Conservation (phyloP, 1,140 invertebrate species). For the Matsumurasca onukii region DNA sequence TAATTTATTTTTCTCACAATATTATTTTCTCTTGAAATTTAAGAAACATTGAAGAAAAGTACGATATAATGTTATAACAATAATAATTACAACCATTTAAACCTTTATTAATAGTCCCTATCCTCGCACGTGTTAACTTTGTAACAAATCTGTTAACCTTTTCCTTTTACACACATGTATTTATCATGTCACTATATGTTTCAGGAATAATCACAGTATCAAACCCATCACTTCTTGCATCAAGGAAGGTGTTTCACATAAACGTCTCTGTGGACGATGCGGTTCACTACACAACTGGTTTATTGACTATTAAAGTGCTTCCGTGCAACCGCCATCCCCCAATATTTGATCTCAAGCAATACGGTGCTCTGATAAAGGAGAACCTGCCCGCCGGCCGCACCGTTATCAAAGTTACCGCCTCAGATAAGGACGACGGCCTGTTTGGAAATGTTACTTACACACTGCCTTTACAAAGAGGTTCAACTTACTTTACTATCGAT, state of each 20-base stretch:
- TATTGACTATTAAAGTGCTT: background rate
- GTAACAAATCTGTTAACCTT: too few species aligned
- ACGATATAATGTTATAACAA: too few species aligned
- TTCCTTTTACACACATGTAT: too few species aligned
- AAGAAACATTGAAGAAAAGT: too few species aligned
- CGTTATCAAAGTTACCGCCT: background rate
- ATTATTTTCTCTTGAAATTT: too few species aligned
- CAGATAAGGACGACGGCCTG: background rate
- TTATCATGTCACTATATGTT: too few species aligned
- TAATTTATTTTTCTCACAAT: too few species aligned
- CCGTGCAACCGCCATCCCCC: background rate
- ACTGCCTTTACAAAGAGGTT: background rate
- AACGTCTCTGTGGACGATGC: constrained; percentile 5
- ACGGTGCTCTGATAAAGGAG: background rate
- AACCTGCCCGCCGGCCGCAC: background rate
- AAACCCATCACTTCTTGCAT: background rate
- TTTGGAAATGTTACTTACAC: constrained; percentile 7
- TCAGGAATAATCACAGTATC: background rate
- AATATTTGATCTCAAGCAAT: background rate
- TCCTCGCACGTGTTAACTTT: too few species aligned
- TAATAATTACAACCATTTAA: too few species aligned
- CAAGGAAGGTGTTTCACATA: background rate
- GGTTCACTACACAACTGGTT: background rate
- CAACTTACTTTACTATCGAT: background rate
- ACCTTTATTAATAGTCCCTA: too few species aligned